Evolutionary conservation across 1,140 invertebrate genomes (phyloP), one percentile per base, ranked within the genome.

Genomic region (Drosophila setifemur): DNA sequence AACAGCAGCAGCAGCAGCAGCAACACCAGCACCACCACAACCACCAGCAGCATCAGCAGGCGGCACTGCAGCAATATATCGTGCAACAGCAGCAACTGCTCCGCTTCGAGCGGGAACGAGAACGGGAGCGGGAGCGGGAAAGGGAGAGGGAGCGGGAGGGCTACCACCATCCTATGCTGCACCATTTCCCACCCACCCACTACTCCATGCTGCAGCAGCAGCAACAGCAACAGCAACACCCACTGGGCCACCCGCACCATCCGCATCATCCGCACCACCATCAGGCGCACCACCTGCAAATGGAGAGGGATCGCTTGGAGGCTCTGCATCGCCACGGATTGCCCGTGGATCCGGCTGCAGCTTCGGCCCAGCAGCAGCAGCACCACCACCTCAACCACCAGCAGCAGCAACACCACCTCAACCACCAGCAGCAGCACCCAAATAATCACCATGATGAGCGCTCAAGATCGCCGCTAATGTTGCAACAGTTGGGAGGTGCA

Each of bases 391-490:
- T 43, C 6, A 21, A 21, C 8, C 58, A 63, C 25, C 54, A 54
- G n/a, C 64, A 63, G 16, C 33, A 49, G 8, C 43, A 64, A 45
- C 58, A 53, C 26, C 72, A 72, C 48, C 69, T 61, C n/a, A 66
- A 70, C 28, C 70, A 66, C 44, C 49, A 52, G 64, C 70, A 61
- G 18, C 52, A 55, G 23, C 28, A 40, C 28, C n/a, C n/a, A n/a
- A n/a, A n/a, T n/a, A 31, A 37, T 5, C 85, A 83, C 14, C 85
- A 83, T 11, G 81, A 89, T 31, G 87, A 86, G 1, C 71, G 88
- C 12, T 90, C 89, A 12, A 89, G 85, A 18, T 90, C 88, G n/a
- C 89, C 89, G n/a, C 45, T 83, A 0, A 47, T 77, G 57, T 50
- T 73, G 12, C 79, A 89, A 7, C 49, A 70, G 23, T 25, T 88